Evolutionary conservation across 2,113 vertebrate species (phyloP).

Genomic region (Thamnophis sirtalis): DNA sequence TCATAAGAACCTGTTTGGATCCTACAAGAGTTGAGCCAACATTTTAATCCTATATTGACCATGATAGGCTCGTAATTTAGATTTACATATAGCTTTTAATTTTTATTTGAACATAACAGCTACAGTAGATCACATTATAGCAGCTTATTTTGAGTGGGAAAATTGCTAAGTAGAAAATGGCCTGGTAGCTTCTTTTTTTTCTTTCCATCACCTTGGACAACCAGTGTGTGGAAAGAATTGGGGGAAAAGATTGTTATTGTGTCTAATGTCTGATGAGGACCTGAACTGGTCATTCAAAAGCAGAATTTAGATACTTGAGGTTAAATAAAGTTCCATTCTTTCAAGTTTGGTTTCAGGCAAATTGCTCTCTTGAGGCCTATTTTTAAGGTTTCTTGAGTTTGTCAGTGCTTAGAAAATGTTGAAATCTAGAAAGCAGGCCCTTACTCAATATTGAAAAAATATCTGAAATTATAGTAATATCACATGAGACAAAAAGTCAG

Average conservation of each 20-base stretch:
- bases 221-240: not conserved
- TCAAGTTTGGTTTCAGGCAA: not conserved
- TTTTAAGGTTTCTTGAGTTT: not conserved
- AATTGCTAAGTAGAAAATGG: not conserved
- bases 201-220: not conserved
- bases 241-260: not conserved
- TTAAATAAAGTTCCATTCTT: not conserved
- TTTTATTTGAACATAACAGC: not conserved
- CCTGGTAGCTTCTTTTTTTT: not conserved
- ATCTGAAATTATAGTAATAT: not conserved
- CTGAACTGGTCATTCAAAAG: not conserved
- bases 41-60: not conserved
- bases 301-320: not conserved
- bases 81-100: not conserved
- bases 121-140: not conserved
- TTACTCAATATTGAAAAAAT: not conserved
- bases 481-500: not conserved
- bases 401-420: not conserved
- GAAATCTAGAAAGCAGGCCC: not conserved
- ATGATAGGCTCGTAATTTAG: not conserved
- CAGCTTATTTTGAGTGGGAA: not conserved
- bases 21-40: not conserved
- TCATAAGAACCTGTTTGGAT: not conserved
- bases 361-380: not conserved
- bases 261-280: not conserved